Evolutionary conservation across 2,797 vertebrate genomes (phyloP), one percentile per base, ranked within the genome.

Genomic region (Pangasius krempfi): DNA sequence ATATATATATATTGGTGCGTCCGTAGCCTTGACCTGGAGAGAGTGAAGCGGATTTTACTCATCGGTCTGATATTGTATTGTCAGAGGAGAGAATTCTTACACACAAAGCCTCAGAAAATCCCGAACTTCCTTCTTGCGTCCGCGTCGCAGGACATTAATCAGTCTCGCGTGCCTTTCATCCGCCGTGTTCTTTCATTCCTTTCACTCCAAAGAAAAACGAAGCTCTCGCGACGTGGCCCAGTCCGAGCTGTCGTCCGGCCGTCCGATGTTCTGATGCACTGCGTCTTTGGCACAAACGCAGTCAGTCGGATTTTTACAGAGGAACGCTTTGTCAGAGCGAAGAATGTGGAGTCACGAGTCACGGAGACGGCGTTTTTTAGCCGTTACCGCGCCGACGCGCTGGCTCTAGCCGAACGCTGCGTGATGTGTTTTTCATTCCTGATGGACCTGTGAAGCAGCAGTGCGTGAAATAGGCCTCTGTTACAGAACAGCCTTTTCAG

Each of bases 391-490:
- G 27, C 25, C 10, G 73, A n/a, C 5, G 44, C 40, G 22, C 16
- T 56, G 27, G 6, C 50, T 54, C 0, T 6, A 52, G 5, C 47
- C 18, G 44, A 50, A n/a, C 25, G 33, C 70, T 60, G 62, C n/a
- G 18, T 73, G 44, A 58, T 83, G 78, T 83, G 22, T 54, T 73
- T 73, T 86, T 64, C 30, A 4, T 50, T 86, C 58, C 68, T 88
- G 87, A 85, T 60, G 60, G 75, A 88, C 50, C 62, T 52, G 33
- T 83, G 76, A 68, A 47, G 78, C 84, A 82, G 76, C 68, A 86
- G 1, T 75, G 89, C 14, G 40, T 88, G 78, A 88, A 86, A 86
- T 88, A 58, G 27, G 37, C 75, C 66, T 25, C 2, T 44, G 64
- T 70, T 76, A 37, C 89, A 82, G 79, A 80, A 79, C 50, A 14